These are phyloP conservation scores for Eurystomus gularis DNA, from an alignment of 2,113 vertebrate species.

Conservation along the genomic window DNA sequence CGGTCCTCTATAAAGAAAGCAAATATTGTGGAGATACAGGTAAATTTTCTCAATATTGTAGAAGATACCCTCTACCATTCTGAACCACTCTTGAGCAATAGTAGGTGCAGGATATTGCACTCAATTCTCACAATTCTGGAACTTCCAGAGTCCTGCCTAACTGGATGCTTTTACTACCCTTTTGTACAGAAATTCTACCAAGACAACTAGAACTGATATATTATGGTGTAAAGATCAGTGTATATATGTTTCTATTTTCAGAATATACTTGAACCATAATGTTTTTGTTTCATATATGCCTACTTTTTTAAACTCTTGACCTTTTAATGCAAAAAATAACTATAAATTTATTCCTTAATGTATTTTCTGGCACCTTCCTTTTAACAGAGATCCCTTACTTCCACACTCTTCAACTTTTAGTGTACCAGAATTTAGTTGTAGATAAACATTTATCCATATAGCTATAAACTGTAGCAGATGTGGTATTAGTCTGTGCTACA, in stretches of 20 bases:
- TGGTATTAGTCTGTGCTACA: background rate
- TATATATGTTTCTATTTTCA: background rate
- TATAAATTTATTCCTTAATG: background rate
- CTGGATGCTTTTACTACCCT: background rate
- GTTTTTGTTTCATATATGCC: background rate
- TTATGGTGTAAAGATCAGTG: background rate
- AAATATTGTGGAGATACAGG: background rate
- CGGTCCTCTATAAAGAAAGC: background rate
- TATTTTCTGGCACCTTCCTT: background rate
- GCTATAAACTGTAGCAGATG: background rate
- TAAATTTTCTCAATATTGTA: background rate
- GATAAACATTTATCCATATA: conserved; percentile 27
- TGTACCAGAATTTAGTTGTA: background rate
- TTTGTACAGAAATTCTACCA: background rate
- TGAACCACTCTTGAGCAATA: background rate
- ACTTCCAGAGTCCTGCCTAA: background rate
- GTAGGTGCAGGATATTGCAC: background rate
- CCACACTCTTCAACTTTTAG: background rate
- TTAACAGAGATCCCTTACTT: background rate
- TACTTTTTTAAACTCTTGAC: background rate
- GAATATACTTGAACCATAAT: background rate
- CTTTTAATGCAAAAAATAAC: background rate
- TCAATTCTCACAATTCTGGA: background rate
- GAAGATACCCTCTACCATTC: background rate
- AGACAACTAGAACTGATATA: background rate